phyloP scores from a whole-genome alignment of 2,888 invertebrate genomes.

The Hypercompe scribonia region DNA sequence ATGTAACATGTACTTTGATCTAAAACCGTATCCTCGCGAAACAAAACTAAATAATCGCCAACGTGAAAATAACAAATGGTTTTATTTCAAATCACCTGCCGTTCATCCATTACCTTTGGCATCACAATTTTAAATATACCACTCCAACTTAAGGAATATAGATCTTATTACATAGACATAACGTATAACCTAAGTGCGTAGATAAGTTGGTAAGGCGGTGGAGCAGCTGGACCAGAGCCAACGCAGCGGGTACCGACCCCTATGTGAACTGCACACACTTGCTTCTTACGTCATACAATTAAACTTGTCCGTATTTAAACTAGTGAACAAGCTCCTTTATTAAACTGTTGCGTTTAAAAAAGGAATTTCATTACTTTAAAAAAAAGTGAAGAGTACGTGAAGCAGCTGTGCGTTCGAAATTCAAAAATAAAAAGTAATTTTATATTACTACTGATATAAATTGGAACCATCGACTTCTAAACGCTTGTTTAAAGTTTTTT shows the following conservation, averaged over 20 bases:
- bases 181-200: conserved; percentile 36
- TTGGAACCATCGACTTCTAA: background rate
- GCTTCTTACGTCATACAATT: conserved; percentile 46
- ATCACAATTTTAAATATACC: conserved; percentile 23
- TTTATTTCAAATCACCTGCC: conserved; percentile 64
- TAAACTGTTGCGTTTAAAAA: conserved; percentile 18
- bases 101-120: conserved; percentile 58
- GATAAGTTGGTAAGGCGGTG: conserved; percentile 45
- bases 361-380: background rate
- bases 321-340: conserved; percentile 29
- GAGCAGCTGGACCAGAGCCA: conserved; percentile 61
- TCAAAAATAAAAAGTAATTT: background rate
- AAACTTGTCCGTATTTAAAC: conserved; percentile 29
- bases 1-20: conserved; percentile 54
- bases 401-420: conserved; percentile 6
- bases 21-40: conserved; percentile 52
- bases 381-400: background rate
- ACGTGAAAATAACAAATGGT: conserved; percentile 60
- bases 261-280: conserved; percentile 48
- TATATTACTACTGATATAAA: background rate
- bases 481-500: background rate
- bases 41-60: conserved; percentile 48
- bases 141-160: conserved; percentile 18
- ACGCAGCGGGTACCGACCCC: conserved; percentile 65
- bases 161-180: conserved; percentile 42